Base-by-base conservation (phyloP, 2,797 vertebrate genomes). In the Anableps anableps region DNA sequence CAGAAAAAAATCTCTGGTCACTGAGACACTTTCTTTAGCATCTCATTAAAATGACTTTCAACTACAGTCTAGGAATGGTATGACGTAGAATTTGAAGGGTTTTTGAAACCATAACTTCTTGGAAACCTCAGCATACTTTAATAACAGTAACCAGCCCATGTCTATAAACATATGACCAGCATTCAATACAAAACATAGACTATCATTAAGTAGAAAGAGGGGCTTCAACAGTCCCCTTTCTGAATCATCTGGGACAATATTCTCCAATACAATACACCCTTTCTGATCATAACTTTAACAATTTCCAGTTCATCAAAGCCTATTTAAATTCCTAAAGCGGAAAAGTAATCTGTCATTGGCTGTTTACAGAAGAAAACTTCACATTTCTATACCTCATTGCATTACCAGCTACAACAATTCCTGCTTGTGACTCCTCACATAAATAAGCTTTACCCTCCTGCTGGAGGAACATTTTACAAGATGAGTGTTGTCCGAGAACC, bases 401-500 rank as follows among this genome's bases (percentile, higher is more conserved):
- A 60, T 60, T 75, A 29, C 53, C n/a, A 75, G 38, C 23, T 19
- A 36, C 43, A 66, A 26, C 43, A 74, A 31, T 21, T 14, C 19
- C 29, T 26, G 23, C 17, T 38, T 19, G 31, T 14, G 34, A 21
- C n/a, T 34, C 72, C 45, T 45, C 8, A 31, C 17, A 48, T 48
- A 14, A 23, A 64, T n/a, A 13, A 11, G 3, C 43, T 36, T 48
- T 34, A 64, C 55, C 41, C n/a, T 23, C 74, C 74, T 45, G 55
- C 55, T 62, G 74, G 55, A 14, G 29, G n/a, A 62, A 48, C 31
- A 64, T 76, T 64, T 76, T 76, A 64, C 16, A 62, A 62, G 29
- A 34, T 8, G 16, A 62, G 16, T 1, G 17, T 19, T 66, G 34
- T 38, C 62, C 62, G 3, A 66, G 34, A 81, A 53, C 60, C 47